phyloP scores from a whole-genome alignment of 2,797 vertebrate genomes.

The Sebastolobus altivelis region DNA sequence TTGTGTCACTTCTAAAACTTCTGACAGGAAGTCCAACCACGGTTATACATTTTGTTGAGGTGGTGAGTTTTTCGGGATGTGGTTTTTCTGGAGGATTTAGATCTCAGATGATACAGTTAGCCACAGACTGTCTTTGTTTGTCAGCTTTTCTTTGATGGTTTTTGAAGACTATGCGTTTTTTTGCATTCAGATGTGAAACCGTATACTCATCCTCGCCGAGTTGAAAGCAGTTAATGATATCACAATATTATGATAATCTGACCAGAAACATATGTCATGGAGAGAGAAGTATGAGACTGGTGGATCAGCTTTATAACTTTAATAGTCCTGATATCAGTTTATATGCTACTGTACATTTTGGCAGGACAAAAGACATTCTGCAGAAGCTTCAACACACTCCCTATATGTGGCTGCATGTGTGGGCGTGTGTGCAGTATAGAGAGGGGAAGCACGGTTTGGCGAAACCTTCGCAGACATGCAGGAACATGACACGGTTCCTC shows the following conservation, averaged over 20 bases:
- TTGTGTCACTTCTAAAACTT: slow-evolving; percentile 75
- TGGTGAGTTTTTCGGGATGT: slow-evolving; percentile 72
- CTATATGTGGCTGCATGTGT: slow-evolving; percentile 62
- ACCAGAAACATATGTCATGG: slow-evolving; percentile 52
- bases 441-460: slow-evolving; percentile 57
- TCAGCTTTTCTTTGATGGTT: slow-evolving; percentile 68
- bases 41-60: slow-evolving; percentile 62
- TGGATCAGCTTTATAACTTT: slow-evolving; percentile 25
- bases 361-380: slow-evolving; percentile 44
- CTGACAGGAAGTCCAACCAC: slow-evolving; percentile 67
- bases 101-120: slow-evolving; percentile 66
- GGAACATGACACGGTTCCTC: slow-evolving; percentile 77
- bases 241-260: slow-evolving; percentile 63
- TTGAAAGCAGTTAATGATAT: slow-evolving; percentile 60
- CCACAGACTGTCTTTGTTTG: slow-evolving; percentile 74
- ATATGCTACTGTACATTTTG: slow-evolving; percentile 48
- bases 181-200: slow-evolving; percentile 60
- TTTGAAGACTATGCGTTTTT: slow-evolving; percentile 42
- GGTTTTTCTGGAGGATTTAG: slow-evolving; percentile 72
- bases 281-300: slow-evolving; percentile 19
- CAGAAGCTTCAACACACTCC: slow-evolving; percentile 44
- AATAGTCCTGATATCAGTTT: slow-evolving; percentile 18
- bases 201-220: slow-evolving; percentile 29
- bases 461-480: slow-evolving; percentile 63
- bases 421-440: slow-evolving; percentile 56